phyloP scores from a whole-genome alignment of 1,140 invertebrate genomes.

The Heliothis virescens region DNA sequence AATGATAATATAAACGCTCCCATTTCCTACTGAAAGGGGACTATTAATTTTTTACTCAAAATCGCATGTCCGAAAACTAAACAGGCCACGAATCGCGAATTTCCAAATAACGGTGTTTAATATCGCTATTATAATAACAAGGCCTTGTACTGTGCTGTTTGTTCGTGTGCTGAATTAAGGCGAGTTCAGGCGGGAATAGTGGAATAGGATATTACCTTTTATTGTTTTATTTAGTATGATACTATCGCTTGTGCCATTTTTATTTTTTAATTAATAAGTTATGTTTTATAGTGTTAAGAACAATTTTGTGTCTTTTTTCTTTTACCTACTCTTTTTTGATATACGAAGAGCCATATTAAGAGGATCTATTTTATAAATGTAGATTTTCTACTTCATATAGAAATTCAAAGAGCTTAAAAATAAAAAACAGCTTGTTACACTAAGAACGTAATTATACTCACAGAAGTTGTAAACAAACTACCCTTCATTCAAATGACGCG shows the following conservation, averaged over 20 bases:
- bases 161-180: conserved; percentile 15
- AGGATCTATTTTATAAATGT: too few relatives aligned
- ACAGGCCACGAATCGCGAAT: conserved; percentile 60
- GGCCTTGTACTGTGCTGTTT: conserved; percentile 37
- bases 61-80: conserved; percentile 61
- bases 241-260: too few relatives aligned
- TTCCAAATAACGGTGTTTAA: conserved; percentile 63
- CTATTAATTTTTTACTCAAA: conserved; percentile 56
- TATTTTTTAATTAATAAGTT: not conserved
- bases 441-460: not conserved
- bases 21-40: conserved; percentile 43
- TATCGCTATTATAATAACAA: conserved; percentile 65
- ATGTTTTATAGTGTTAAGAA: too few relatives aligned
- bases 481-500: not conserved
- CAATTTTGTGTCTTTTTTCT: too few relatives aligned
- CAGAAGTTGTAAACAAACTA: not conserved
- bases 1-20: conserved; percentile 48
- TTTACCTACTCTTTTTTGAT: too few relatives aligned
- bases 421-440: not conserved
- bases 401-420: too few relatives aligned
- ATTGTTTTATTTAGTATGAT: not conserved
- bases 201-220: too few relatives aligned
- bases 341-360: too few relatives aligned
- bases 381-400: too few relatives aligned
- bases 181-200: conserved; percentile 8